Evolutionary conservation across 2,888 invertebrate genomes (phyloP), one percentile per base, ranked within the genome.

Genomic region (Drosophila ezoana): DNA sequence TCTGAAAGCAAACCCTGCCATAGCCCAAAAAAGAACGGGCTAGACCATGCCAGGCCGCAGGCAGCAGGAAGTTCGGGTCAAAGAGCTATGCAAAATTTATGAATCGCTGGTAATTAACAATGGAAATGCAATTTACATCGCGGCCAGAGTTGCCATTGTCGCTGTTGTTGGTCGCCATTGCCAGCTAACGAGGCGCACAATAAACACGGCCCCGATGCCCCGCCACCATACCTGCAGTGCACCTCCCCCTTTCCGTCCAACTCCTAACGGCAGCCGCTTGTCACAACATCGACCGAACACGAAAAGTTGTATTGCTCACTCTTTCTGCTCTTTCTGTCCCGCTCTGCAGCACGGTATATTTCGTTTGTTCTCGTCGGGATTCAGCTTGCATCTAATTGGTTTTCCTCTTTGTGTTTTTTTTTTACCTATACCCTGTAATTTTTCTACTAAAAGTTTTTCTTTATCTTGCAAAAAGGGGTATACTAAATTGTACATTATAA

Each of bases 21-120:
- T 8, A 8, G 28, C 8, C 28, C 28, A 28, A 28, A 11, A 6
- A 5, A 4, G 23, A 20, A 8, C 2, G 38, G 28, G 51, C n/a
- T 45, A 14, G 1, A 23, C 28, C 33, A 14, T 2, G 28, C 8
- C 28, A 28, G 28, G 28, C 28, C 8, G 28, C 28, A 28, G 28
- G 28, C 28, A 28, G 8, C 35, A n/a, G 40, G 41, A 37, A 52
- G 59, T 45, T 63, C 63, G 58, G 75, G 69, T 76, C 64, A 78
- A 74, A 74, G 62, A 60, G 61, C 64, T 63, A 69, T 85, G 74
- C 54, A 70, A 81, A 87, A 78, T 85, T 85, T 78, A 83, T 79
- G 72, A 79, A 87, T 80, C 70, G 76, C 86, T 72, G 76, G 79
- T 89, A 90, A 89, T 90, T 89, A 89, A 90, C 89, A 90, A 82